A percentile compares a stretch with the other conserved stretches of the same genome.
Conservation (phyloP, 2,888 invertebrate species). For the Cancer borealis region DNA sequence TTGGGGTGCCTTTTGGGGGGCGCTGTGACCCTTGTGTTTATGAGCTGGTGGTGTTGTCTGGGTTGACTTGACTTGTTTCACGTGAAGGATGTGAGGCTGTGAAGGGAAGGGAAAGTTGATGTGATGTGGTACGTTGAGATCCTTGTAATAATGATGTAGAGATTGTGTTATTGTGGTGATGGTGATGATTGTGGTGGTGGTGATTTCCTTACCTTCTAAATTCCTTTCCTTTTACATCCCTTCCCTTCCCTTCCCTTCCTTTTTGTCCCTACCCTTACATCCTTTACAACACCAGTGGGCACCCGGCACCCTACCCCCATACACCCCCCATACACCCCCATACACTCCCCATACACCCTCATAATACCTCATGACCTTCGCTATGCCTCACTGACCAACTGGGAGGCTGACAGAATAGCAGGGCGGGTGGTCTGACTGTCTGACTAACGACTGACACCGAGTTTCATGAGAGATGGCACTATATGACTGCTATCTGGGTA, state of each 20-base stretch:
- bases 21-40: neutral
- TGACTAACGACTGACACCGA: neutral
- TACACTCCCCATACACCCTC: neutral
- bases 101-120: neutral
- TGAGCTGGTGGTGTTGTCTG: conserved; percentile 5
- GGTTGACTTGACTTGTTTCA: neutral
- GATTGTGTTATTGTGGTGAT: neutral
- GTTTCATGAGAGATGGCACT: neutral
- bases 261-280: neutral
- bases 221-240: neutral
- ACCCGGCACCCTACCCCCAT: neutral
- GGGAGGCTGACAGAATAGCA: neutral
- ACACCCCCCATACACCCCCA: neutral
- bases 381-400: neutral
- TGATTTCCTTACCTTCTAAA: neutral
- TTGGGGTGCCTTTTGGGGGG: neutral
- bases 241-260: neutral
- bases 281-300: neutral
- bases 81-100: neutral
- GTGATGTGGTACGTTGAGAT: neutral
- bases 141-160: neutral
- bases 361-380: neutral
- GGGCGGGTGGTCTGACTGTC: neutral
- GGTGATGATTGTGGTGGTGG: neutral
- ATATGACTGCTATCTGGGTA: neutral